These are phyloP conservation scores for Atta colombica DNA, from an alignment of 1,140 invertebrate genomes.

Conservation along the genomic window DNA sequence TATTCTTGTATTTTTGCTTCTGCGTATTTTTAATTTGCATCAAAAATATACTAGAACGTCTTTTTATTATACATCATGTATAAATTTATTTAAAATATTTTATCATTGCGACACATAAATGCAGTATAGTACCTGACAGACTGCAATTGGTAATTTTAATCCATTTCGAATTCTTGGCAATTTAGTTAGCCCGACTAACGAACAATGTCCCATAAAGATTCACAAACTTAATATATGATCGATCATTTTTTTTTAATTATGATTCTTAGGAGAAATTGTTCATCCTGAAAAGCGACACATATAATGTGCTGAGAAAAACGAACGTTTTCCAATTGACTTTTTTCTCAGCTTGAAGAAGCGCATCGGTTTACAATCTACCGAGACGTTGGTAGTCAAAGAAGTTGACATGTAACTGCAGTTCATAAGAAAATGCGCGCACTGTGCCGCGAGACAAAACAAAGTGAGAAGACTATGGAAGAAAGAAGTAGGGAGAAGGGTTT, in stretches of 20 bases:
- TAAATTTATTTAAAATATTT: background rate
- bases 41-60: background rate
- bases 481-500: background rate
- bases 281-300: constrained; percentile 13
- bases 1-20: background rate
- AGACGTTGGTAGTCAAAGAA: constrained; percentile 48
- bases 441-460: constrained; percentile 40
- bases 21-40: background rate
- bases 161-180: constrained; percentile 2
- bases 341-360: constrained; percentile 36
- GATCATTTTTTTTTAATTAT: background rate
- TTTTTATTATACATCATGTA: background rate
- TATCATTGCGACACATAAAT: background rate
- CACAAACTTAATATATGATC: constrained; percentile 24
- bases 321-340: constrained; percentile 57
- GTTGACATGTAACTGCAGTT: constrained; percentile 39
- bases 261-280: constrained; percentile 33
- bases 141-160: constrained; percentile 19
- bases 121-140: background rate
- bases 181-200: background rate
- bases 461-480: constrained; percentile 23
- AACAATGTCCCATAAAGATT: background rate
- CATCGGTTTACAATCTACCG: constrained; percentile 55
- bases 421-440: constrained; percentile 47
- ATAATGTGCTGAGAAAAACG: constrained; percentile 26